Evolutionary conservation across 2,113 vertebrate species (phyloP), one percentile per base, ranked within the genome.

Genomic region (Ramphastos sulfuratus): DNA sequence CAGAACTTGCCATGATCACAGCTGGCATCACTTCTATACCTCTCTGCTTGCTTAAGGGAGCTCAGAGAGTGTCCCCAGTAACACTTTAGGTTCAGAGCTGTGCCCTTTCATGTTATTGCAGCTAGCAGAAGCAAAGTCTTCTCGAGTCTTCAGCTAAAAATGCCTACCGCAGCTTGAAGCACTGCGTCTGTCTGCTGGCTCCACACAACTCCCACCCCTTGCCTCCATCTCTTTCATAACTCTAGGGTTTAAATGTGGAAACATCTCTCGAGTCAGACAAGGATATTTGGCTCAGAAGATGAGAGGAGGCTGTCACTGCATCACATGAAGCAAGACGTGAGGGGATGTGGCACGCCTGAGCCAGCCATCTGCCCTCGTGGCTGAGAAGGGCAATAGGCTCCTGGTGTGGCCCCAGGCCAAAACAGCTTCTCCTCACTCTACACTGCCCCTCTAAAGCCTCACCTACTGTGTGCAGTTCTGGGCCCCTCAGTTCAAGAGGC

Each of bases 161-260:
- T 3, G 8, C 12, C 8, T 46, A 27, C 27, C 28, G 31, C 58
- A 54, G 80, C 74, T 58, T 83, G 92, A 69, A 92, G 65, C 59
- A 5, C 50, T 79, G 59, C 4, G 1, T 81, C 58, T 77, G 52
- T 58, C 54, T 66, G 39, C 73, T 54, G 70, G 52, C 59, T 90
- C 60, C 52, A 48, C 61, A 52, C 16, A 91, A 54, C 88, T 89
- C 76, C 83, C 58, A 82, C 83, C 50, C 67, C 58, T 77, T 92
- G 66, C 77, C 55, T 92, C 66, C 28, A 23, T 25, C 77, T 75
- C 92, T 84, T 89, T 85, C 52, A 4, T 76, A 80, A 82, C 81
- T 42, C 30, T 23, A 4, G 30, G 54, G 71, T 87, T 88, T 93
- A 92, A 95, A 92, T 65, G 67, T 82, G 67, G 78, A 82, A 91